Conservation (phyloP, 2,113 vertebrate genomes). For the Labeo rohita region DNA sequence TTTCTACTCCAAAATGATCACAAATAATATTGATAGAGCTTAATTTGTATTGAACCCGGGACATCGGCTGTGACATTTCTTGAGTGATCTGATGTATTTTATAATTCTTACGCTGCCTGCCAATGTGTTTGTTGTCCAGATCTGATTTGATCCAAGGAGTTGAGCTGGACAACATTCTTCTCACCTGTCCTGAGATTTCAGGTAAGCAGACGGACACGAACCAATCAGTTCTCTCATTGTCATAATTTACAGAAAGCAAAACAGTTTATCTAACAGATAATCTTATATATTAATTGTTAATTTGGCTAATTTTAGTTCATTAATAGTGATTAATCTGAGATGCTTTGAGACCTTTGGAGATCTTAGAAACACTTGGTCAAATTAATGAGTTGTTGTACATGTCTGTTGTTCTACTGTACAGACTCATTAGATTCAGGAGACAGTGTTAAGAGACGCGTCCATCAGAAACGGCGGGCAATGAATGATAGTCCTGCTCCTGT, state of each 20-base stretch:
- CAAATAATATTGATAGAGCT: neutral
- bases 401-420: neutral
- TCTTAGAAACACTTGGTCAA: neutral
- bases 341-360: neutral
- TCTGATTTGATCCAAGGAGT: slow-evolving; percentile 85
- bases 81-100: neutral
- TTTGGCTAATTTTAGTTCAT: no score
- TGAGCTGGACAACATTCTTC: slow-evolving; percentile 81
- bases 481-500: slow-evolving; percentile 55
- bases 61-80: neutral
- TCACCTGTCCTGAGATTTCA: slow-evolving; percentile 80
- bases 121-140: slow-evolving; percentile 70
- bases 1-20: neutral
- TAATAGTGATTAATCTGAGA: neutral
- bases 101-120: neutral
- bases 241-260: neutral
- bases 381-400: neutral
- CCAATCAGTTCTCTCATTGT: neutral
- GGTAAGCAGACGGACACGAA: slow-evolving; percentile 72
- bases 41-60: neutral
- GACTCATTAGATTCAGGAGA: slow-evolving; percentile 57
- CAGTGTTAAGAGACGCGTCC: slow-evolving; percentile 68
- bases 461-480: slow-evolving; percentile 66
- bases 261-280: neutral
- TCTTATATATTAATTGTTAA: no score